Evolutionary conservation across 2,888 invertebrate species (phyloP).

Genomic region (Resseliella maxima): DNA sequence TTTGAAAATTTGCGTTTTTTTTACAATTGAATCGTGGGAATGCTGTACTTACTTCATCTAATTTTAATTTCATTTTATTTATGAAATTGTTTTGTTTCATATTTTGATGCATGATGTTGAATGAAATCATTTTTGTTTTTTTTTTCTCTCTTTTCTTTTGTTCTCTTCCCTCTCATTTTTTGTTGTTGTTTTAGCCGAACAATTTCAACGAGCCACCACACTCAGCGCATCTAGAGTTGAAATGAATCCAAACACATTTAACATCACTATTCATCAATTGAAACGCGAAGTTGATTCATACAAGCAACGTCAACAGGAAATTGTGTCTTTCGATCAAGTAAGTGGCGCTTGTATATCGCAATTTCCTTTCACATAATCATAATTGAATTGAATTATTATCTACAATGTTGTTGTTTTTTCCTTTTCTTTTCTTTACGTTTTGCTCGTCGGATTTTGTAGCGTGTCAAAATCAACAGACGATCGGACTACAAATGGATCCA

Average conservation of each 20-base stretch:
- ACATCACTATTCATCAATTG: slow-evolving; percentile 56
- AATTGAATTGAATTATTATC: too few species aligned
- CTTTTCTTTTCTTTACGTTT: not conserved
- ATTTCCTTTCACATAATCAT: slow-evolving; percentile 42
- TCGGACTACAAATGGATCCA: slow-evolving; percentile 72
- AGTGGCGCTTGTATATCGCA: slow-evolving; percentile 32
- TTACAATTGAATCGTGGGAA: slow-evolving; percentile 57
- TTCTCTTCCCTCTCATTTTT: not conserved
- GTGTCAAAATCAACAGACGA: slow-evolving; percentile 61
- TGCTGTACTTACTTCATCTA: too few species aligned
- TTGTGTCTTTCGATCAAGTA: slow-evolving; percentile 79
- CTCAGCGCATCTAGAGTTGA: slow-evolving; percentile 59
- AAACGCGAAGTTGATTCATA: slow-evolving; percentile 81
- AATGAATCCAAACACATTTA: slow-evolving; percentile 56
- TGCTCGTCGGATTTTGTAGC: slow-evolving; percentile 59
- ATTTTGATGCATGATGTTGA: too few species aligned
- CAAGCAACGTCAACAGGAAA: slow-evolving; percentile 90
- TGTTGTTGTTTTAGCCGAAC: slow-evolving; percentile 66
- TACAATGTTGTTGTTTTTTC: too few species aligned
- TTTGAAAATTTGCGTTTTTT: slow-evolving; percentile 97
- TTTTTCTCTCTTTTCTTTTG: too few species aligned
- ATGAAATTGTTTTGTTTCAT: too few species aligned
- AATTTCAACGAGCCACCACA: slow-evolving; percentile 68
- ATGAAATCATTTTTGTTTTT: too few species aligned
- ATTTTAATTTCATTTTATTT: too few species aligned